Percentiles rank a stretch among this genome's conserved stretches.
Conservation (phyloP, 2,113 vertebrate species). For the Pica pica region DNA sequence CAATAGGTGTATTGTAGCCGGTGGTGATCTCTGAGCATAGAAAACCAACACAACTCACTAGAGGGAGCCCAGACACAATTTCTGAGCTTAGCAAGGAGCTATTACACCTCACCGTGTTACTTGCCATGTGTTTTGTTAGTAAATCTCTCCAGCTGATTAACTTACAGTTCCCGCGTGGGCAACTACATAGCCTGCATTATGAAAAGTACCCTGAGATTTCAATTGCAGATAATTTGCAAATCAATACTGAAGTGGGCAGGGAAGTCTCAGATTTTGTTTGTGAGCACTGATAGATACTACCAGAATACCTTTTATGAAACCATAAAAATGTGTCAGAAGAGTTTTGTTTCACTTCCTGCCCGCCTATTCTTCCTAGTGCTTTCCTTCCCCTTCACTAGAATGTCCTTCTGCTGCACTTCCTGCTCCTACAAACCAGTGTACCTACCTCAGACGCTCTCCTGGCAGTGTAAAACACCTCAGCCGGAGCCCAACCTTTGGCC, state of each 20-base stretch:
- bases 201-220: neutral
- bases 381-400: neutral
- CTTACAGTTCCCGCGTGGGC: neutral
- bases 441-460: neutral
- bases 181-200: neutral
- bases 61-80: slow-evolving; percentile 34
- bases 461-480: neutral
- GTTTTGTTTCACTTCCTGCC: neutral
- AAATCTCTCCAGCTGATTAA: neutral
- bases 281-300: neutral
- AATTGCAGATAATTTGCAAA: neutral
- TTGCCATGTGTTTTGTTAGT: neutral
- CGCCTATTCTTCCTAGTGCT: neutral
- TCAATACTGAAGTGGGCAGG: neutral
- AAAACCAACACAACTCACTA: neutral
- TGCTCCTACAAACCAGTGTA: neutral
- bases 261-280: neutral
- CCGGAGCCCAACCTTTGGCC: neutral
- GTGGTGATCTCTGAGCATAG: accelerated
- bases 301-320: neutral
- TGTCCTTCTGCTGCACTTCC: neutral
- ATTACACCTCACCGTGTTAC: neutral
- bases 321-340: neutral
- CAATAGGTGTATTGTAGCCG: accelerated
- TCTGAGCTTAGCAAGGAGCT: neutral